These are phyloP conservation scores for Venturia canescens DNA, from an alignment of 1,140 invertebrate genomes.

Conservation along the genomic window DNA sequence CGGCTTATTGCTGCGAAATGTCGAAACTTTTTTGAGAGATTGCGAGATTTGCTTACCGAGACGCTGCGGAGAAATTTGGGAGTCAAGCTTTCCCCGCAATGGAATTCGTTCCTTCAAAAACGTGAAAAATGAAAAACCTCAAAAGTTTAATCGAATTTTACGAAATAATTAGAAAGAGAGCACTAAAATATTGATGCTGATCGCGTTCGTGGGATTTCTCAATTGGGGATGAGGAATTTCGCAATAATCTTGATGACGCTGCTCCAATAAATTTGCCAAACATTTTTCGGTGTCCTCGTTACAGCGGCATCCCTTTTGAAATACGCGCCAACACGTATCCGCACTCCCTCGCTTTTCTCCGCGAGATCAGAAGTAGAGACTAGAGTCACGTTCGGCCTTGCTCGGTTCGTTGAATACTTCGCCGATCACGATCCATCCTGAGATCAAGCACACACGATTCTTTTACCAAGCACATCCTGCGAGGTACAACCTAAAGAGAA, in stretches of 20 bases:
- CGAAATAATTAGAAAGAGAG: too few species aligned
- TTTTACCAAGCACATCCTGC: not conserved
- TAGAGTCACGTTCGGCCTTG: conserved; percentile 10
- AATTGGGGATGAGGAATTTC: not conserved
- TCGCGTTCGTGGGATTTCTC: too few species aligned
- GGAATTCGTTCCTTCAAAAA: too few species aligned
- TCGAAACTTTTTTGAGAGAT: too few species aligned
- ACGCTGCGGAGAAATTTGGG: too few species aligned
- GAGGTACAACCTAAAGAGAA: not conserved
- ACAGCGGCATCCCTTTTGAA: not conserved
- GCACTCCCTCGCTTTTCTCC: not conserved
- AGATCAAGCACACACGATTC: not conserved
- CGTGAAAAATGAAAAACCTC: too few species aligned
- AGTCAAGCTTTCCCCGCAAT: too few species aligned
- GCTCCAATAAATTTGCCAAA: not conserved
- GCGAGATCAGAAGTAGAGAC: not conserved
- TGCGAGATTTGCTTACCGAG: too few species aligned
- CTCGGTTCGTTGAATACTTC: conserved; percentile 16
- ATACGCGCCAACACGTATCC: not conserved
- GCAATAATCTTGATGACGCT: not conserved
- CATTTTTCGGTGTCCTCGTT: not conserved
- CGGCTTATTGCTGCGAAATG: too few species aligned
- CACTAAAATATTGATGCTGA: not conserved
- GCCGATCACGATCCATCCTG: not conserved
- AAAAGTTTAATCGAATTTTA: too few species aligned